A percentile compares a stretch with the other conserved stretches of the same genome.
These are phyloP conservation scores for Calameuta filiformis DNA, from an alignment of 2,888 invertebrate genomes.

Conservation along the genomic window DNA sequence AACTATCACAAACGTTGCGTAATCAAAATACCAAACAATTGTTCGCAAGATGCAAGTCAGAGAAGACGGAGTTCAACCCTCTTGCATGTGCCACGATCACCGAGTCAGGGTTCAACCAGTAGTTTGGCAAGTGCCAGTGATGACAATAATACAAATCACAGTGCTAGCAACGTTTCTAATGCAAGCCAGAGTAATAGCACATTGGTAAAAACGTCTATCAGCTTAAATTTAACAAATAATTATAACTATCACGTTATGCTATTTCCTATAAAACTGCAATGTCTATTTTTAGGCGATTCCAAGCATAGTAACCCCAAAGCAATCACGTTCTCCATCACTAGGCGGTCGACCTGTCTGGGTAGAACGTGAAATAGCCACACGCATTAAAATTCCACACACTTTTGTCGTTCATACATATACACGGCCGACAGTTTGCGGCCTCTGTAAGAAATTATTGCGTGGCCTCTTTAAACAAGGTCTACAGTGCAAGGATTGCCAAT, in stretches of 20 bases:
- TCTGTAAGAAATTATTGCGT: constrained; percentile 94
- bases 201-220: constrained; percentile 75
- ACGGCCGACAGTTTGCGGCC: constrained; percentile 94
- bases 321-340: constrained; percentile 78
- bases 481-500: constrained; percentile 97
- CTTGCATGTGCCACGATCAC: constrained; percentile 71
- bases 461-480: constrained; percentile 97
- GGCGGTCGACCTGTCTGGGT: constrained; percentile 78
- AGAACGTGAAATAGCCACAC: constrained; percentile 75
- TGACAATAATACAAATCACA: constrained; percentile 67
- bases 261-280: neutral
- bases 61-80: constrained; percentile 57
- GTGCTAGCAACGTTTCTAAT: constrained; percentile 62
- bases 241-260: constrained; percentile 33
- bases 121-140: constrained; percentile 72
- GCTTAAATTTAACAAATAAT: neutral
- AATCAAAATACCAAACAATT: constrained; percentile 98
- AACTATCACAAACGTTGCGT: constrained; percentile 99
- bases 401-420: constrained; percentile 97
- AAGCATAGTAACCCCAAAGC: constrained; percentile 66
- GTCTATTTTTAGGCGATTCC: constrained; percentile 53
- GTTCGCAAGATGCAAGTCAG: constrained; percentile 71
- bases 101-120: constrained; percentile 80
- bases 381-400: constrained; percentile 89
- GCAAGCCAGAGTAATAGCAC: constrained; percentile 72